Conservation (phyloP, 2,113 vertebrate species). For the Chaetodon trifascialis region DNA sequence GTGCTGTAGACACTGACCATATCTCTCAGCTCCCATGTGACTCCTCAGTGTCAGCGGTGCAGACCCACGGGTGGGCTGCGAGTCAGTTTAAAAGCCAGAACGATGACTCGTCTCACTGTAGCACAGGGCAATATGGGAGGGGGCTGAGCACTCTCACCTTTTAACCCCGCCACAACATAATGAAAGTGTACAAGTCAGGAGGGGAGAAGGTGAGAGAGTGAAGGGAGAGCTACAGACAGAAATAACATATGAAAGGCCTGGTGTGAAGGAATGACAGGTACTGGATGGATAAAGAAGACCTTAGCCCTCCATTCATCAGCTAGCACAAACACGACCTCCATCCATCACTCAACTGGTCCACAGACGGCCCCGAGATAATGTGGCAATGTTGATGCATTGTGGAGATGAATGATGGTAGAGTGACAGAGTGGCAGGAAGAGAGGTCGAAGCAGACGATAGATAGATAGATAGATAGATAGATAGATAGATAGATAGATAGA, state of each 20-base stretch:
- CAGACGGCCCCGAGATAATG: conserved; percentile 49
- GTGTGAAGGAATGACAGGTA: conserved; percentile 70
- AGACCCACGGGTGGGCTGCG: conserved; percentile 26
- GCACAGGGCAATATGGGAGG: neutral
- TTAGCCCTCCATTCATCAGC: conserved; percentile 62
- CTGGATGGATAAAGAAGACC: conserved; percentile 67
- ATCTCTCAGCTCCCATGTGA: conserved; percentile 45
- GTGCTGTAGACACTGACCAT: conserved; percentile 35
- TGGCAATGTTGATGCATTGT: conserved; percentile 22
- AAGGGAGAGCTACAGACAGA: conserved; percentile 9
- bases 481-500: too few relatives aligned
- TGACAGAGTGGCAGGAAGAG: conserved; percentile 12
- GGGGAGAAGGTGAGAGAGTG: neutral
- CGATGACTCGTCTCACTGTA: conserved; percentile 30
- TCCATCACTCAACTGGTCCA: conserved; percentile 66
- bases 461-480: conserved; percentile 9
- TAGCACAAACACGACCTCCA: conserved; percentile 46
- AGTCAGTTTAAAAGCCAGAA: conserved; percentile 45
- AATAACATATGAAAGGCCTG: conserved; percentile 38
- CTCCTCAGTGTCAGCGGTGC: conserved; percentile 46
- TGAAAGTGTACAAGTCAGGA: conserved; percentile 32
- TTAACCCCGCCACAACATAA: conserved; percentile 51
- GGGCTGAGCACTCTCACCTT: conserved; percentile 46
- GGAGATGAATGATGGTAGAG: conserved; percentile 53
- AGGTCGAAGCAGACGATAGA: neutral